Base-by-base conservation (phyloP, 2,113 vertebrate species). In the Rhombomys opimus region DNA sequence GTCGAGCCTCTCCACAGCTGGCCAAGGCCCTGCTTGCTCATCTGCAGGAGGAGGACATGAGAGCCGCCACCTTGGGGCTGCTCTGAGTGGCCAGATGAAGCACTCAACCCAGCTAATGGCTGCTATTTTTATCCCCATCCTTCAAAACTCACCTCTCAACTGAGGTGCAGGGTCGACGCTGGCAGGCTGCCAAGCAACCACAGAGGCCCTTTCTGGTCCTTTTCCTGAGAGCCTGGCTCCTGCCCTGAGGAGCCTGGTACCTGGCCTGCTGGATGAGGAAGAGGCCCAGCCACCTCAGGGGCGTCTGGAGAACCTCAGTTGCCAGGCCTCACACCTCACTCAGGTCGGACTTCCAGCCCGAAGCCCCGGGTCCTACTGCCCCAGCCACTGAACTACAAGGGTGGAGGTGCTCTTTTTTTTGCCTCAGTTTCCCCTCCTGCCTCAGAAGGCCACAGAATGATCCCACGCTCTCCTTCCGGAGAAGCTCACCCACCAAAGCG, bases 41-140 rank as follows among this genome's bases (percentile, higher is more conserved):
- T 30, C 38, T 30, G 41, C 25, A 5, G 73, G n/a, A 5, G 7
- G 50, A 20, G 77, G 72, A 35, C 63, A n/a, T 9, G 9, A 14
- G 57, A 12, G 14, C 7, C 0, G 13, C 13, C 6, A 32, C 63
- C 63, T 82, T 88, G 25, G 18, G 59, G 50, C 50, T 75, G 41
- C 38, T 61, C 41, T 0, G 57, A 75, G 50, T 10, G 59, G 14
- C 9, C 70, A 17, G 63, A 50, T 88, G 80, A 90, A 41, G 70
- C 61, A 32, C 23, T 90, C 7, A 46, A 78, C 81, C 70, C 77
- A 35, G 70, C 68, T 87, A 7, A 61, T 2, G 70, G 82, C 76
- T 82, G 73, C 27, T 89, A 38, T 93, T 84, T 94, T 88, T 63
- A 91, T 61, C 35, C 35, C n/a, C 95, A 25, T 73, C 57, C 65